Conservation (phyloP, 2,888 invertebrate genomes). For the Tortricodes alternella region DNA sequence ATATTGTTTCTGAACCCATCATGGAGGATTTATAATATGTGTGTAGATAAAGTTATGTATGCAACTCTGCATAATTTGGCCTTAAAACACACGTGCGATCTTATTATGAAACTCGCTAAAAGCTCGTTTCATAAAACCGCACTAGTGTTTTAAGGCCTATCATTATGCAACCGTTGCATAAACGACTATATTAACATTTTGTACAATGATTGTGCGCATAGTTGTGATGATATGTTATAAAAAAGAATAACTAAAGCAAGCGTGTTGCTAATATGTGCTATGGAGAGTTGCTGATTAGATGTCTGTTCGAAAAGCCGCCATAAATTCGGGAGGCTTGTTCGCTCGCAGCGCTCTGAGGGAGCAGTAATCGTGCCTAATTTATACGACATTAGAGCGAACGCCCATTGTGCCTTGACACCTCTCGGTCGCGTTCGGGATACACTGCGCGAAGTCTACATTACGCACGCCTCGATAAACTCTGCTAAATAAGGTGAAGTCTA, state of each 20-base stretch:
- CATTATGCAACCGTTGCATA: no score
- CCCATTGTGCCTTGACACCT: conserved; percentile 38
- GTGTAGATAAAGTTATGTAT: no score
- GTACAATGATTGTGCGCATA: background rate
- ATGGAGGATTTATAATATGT: no score
- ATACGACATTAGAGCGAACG: conserved; percentile 34
- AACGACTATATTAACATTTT: no score
- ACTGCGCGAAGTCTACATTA: conserved; percentile 17
- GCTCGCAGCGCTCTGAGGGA: conserved; percentile 10
- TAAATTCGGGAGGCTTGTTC: conserved; percentile 22
- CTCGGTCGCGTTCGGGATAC: no score
- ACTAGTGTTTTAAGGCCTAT: no score
- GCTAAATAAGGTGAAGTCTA: background rate
- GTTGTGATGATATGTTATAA: background rate
- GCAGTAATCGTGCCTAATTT: conserved; percentile 36
- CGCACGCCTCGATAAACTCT: conserved; percentile 7
- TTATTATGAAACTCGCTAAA: no score
- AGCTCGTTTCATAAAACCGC: no score
- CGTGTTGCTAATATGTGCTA: background rate
- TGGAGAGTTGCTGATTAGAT: conserved; percentile 8
- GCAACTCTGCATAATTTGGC: no score
- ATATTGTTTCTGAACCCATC: no score
- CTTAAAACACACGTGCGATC: no score
- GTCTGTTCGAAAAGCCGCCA: conserved; percentile 2
- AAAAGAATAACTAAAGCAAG: background rate